phyloP scores from a whole-genome alignment of 2,797 vertebrate genomes.

The Eulemur coronatus region DNA sequence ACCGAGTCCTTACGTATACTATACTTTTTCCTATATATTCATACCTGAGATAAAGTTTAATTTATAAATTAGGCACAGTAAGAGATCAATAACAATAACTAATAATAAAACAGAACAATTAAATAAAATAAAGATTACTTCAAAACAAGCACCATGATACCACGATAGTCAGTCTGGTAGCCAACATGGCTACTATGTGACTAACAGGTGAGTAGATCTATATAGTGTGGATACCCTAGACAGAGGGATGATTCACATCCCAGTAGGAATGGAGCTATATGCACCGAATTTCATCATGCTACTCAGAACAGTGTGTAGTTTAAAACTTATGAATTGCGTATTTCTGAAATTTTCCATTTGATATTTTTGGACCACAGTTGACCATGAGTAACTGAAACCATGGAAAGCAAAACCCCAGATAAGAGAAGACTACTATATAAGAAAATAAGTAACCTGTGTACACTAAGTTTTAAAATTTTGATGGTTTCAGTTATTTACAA shows the following conservation, averaged over 20 bases:
- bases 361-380: neutral
- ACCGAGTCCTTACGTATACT: neutral
- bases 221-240: too few species aligned
- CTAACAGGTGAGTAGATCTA: neutral
- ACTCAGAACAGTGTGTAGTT: neutral
- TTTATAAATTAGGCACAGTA: neutral
- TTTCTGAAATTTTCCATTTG: neutral
- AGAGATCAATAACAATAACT: neutral
- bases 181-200: neutral
- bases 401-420: neutral
- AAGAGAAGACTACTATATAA: neutral
- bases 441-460: constrained; percentile 14
- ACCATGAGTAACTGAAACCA: neutral
- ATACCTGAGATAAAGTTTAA: neutral
- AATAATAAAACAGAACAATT: neutral
- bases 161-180: neutral
- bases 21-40: neutral
- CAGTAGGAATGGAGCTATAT: neutral
- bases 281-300: neutral
- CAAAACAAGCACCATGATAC: neutral
- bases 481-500: constrained; percentile 47
- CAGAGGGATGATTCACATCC: neutral
- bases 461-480: neutral
- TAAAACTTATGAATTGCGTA: neutral
- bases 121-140: neutral